Conservation (phyloP, 2,113 vertebrate species). For the Sphaerodactylus townsendi region DNA sequence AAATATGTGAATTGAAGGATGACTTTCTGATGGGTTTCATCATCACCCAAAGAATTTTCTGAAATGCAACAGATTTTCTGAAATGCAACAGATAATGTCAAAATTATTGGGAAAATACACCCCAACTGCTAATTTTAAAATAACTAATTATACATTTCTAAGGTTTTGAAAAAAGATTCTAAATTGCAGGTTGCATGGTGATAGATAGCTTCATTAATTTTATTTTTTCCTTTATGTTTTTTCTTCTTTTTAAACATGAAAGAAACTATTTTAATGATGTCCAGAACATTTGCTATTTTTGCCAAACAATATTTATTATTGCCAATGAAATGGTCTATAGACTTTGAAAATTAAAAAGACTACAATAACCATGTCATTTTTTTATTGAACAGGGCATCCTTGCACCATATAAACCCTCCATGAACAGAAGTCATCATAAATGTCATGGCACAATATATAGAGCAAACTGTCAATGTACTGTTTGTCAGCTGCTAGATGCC, state of each 20-base stretch:
- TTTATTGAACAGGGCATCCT: background rate
- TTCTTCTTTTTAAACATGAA: background rate
- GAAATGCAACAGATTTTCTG: background rate
- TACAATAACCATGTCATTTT: background rate
- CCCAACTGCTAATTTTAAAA: background rate
- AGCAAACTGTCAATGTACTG: no score
- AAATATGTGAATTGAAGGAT: no score
- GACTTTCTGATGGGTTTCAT: background rate
- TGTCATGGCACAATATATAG: no score
- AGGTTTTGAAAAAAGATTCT: slow-evolving; percentile 31
- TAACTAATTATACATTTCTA: slow-evolving; percentile 30
- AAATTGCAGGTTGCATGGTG: slow-evolving; percentile 51
- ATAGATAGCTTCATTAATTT: slow-evolving; percentile 45
- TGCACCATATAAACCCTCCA: background rate
- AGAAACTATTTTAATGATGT: slow-evolving; percentile 10
- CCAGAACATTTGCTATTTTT: slow-evolving; percentile 28
- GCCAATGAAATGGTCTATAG: slow-evolving; percentile 8
- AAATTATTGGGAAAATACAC: slow-evolving; percentile 7
- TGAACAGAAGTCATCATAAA: background rate
- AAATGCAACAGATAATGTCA: background rate
- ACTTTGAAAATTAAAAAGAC: slow-evolving; percentile 4
- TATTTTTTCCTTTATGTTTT: background rate
- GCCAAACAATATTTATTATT: slow-evolving; percentile 8
- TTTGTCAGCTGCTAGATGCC: no score
- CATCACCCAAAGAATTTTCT: background rate